These are phyloP conservation scores for Acanthisitta chloris DNA, from an alignment of 2,113 vertebrate genomes.

Conservation along the genomic window DNA sequence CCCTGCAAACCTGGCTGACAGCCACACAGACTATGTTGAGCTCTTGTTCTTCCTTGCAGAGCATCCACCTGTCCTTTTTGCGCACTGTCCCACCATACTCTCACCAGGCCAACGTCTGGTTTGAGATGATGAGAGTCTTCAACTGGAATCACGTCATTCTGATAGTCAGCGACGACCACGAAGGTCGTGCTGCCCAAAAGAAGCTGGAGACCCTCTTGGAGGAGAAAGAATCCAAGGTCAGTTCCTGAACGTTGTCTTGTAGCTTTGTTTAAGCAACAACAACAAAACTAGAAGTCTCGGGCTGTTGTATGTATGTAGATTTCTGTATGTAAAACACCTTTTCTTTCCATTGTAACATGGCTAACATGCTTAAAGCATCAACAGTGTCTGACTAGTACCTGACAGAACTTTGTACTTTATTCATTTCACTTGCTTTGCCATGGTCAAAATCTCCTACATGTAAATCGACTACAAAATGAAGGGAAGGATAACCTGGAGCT, in stretches of 20 bases:
- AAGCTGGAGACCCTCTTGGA: slow-evolving; percentile 96
- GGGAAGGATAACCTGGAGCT: slow-evolving; percentile 93
- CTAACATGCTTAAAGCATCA: slow-evolving; percentile 90
- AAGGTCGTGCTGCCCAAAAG: slow-evolving; percentile 96
- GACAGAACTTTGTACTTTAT: slow-evolving; percentile 92
- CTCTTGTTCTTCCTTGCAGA: slow-evolving; percentile 75
- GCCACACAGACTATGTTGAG: not conserved
- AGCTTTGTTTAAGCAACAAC: slow-evolving; percentile 65
- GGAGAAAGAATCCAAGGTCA: slow-evolving; percentile 97
- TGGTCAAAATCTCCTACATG: slow-evolving; percentile 94
- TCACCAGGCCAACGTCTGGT: slow-evolving; percentile 98
- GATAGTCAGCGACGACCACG: slow-evolving; percentile 96
- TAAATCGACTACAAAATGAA: slow-evolving; percentile 88
- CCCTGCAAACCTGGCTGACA: not conserved
- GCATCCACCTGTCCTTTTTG: slow-evolving; percentile 96
- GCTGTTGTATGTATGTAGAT: slow-evolving; percentile 86
- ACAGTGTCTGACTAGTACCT: slow-evolving; percentile 94
- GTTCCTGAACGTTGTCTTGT: slow-evolving; percentile 61
- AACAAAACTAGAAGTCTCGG: slow-evolving; percentile 66
- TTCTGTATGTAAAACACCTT: slow-evolving; percentile 92
- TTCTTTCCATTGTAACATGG: slow-evolving; percentile 95
- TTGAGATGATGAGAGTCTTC: slow-evolving; percentile 98
- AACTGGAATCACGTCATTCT: slow-evolving; percentile 98
- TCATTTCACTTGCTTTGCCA: slow-evolving; percentile 98
- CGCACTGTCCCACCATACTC: slow-evolving; percentile 96